phyloP scores from a whole-genome alignment of 2,113 vertebrate genomes.

The Vidua macroura region DNA sequence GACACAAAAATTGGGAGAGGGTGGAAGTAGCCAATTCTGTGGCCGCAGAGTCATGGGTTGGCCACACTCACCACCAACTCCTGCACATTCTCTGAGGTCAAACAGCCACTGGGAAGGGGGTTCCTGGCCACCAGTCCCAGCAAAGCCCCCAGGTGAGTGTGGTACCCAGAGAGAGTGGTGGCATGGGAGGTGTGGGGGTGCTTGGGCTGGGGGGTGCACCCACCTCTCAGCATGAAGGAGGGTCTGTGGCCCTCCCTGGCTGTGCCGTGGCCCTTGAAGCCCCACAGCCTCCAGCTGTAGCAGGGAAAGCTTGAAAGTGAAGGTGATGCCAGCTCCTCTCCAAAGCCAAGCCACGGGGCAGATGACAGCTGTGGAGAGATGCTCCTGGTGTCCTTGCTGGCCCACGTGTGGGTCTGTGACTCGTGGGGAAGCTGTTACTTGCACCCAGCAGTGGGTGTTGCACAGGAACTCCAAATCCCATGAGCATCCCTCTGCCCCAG shows the following conservation, averaged over 20 bases:
- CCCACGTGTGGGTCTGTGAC: background rate
- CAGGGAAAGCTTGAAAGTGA: background rate
- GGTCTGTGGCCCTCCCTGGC: background rate
- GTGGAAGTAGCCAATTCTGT: background rate
- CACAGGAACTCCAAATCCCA: background rate
- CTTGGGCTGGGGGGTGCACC: background rate
- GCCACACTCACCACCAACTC: background rate
- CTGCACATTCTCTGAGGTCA: rapidly evolving
- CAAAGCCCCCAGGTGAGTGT: rapidly evolving
- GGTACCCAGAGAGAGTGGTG: background rate
- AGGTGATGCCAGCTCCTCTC: background rate
- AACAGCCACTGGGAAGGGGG: background rate
- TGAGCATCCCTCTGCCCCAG: background rate
- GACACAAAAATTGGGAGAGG: background rate
- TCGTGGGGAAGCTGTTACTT: background rate
- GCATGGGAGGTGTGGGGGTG: background rate
- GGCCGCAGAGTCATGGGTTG: rapidly evolving
- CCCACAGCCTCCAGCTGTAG: background rate
- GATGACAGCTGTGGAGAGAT: background rate
- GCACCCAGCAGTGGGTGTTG: background rate
- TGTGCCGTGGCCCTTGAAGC: rapidly evolving
- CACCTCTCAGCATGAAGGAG: rapidly evolving
- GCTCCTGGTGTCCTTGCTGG: background rate
- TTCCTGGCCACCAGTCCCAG: background rate
- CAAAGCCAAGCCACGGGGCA: background rate